Percentiles rank a stretch among this genome's conserved stretches.
Evolutionary conservation across 1,140 invertebrate genomes (phyloP).

Genomic region (Probaryconus sp.): DNA sequence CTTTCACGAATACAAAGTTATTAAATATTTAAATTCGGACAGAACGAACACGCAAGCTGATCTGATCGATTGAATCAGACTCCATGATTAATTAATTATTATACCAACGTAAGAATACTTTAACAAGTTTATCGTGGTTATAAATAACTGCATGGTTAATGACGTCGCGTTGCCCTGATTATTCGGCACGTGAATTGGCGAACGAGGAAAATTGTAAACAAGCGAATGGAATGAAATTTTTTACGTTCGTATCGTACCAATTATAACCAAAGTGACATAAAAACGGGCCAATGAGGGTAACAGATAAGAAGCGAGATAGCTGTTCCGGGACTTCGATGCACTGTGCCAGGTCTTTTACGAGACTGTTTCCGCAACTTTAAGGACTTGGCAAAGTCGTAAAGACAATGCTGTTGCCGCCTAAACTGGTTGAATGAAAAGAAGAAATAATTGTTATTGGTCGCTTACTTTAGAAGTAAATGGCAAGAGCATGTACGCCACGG

Average conservation of each 20-base stretch:
- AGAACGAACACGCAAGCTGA: constrained; percentile 25
- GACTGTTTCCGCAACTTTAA: constrained; percentile 64
- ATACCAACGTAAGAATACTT: constrained; percentile 34
- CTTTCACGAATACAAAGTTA: constrained; percentile 11
- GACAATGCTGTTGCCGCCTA: constrained; percentile 33
- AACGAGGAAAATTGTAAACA: constrained; percentile 1
- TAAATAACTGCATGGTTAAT: constrained; percentile 23
- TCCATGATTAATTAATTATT: constrained; percentile 33
- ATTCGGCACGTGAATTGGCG: constrained; percentile 10
- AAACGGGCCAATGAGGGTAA: constrained; percentile 23
- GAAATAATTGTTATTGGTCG: constrained; percentile 25
- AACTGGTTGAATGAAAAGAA: constrained; percentile 19
- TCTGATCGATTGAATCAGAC: constrained; percentile 29
- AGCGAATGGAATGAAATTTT: background rate
- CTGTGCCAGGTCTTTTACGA: constrained; percentile 49
- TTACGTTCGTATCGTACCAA: constrained; percentile 7
- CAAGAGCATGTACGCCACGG: too few species aligned
- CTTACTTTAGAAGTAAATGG: constrained; percentile 13
- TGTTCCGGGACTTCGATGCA: constrained; percentile 36
- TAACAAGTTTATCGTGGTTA: constrained; percentile 33
- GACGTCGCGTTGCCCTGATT: constrained; percentile 8
- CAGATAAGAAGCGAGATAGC: constrained; percentile 38
- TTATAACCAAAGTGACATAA: background rate
- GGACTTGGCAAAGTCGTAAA: constrained; percentile 51
- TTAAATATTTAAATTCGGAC: constrained; percentile 24